Conservation (phyloP, 92 coral and sea anemone genomes). For the Porites rus region DNA sequence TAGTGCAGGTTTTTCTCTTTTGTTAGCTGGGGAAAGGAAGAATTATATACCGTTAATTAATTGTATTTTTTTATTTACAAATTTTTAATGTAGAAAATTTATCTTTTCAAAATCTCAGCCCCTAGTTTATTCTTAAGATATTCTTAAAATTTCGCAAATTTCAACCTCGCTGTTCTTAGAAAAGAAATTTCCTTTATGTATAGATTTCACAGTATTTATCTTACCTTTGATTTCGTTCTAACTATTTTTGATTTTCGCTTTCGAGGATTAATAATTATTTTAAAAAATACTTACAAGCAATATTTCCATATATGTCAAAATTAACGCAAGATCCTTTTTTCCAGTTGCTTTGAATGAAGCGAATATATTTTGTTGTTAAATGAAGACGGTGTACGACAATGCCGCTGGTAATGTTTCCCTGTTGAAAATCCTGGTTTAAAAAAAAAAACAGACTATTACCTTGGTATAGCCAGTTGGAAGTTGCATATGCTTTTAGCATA, state of each 20-base stretch:
- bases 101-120: no score
- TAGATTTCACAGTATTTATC: no score
- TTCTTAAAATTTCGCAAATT: no score
- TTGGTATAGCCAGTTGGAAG: neutral
- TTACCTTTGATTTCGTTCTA: no score
- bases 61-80: no score
- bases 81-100: neutral
- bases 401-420: neutral
- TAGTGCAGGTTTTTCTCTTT: no score
- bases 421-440: constrained; percentile 9
- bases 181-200: no score
- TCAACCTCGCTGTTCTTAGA: no score
- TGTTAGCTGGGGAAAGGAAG: neutral
- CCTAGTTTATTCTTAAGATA: no score
- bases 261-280: no score
- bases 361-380: constrained; percentile 13
- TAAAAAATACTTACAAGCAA: constrained; percentile 17
- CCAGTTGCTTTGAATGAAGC: constrained; percentile 2
- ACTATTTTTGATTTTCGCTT: no score
- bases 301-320: neutral
- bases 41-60: neutral
- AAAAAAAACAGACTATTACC: neutral
- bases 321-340: constrained; percentile 13
- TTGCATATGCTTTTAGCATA: neutral
- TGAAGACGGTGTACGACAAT: neutral